Percentiles rank a stretch among this genome's conserved stretches.
Evolutionary conservation across 2,797 vertebrate genomes (phyloP).

Genomic region (Onychomys leucogaster): DNA sequence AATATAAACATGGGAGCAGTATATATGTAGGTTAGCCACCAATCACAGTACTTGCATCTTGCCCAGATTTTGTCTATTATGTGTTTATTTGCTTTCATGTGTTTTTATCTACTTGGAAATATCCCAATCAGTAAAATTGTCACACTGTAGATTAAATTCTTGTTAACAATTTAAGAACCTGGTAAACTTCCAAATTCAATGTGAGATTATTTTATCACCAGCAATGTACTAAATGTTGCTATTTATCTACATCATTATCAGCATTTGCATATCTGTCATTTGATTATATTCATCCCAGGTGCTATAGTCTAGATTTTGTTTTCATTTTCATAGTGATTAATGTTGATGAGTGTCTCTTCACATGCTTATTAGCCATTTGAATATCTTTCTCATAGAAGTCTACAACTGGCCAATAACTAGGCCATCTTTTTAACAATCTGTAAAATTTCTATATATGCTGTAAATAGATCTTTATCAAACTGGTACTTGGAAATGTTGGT

Average conservation of each 20-base stretch:
- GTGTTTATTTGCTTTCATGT: not conserved
- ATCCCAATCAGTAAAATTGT: not conserved
- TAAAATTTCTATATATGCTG: not conserved
- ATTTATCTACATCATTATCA: not conserved
- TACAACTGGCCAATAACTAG: not conserved
- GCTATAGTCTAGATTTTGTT: not conserved
- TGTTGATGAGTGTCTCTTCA: not conserved
- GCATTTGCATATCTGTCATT: not conserved
- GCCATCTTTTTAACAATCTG: not conserved
- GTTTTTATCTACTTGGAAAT: not conserved
- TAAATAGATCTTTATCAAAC: not conserved
- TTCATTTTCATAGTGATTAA: not conserved
- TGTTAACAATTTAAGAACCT: not conserved
- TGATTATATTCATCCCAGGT: not conserved
- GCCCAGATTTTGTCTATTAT: not conserved
- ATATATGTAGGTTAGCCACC: not conserved
- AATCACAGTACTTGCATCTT: not conserved
- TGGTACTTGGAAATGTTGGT: not conserved
- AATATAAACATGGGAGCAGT: not conserved
- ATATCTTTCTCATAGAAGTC: not conserved
- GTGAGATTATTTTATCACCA: not conserved
- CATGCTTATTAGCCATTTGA: not conserved
- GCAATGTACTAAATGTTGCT: not conserved
- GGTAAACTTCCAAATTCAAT: not conserved
- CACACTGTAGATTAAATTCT: not conserved